These are phyloP conservation scores for Lordiphosa clarofinis DNA, from an alignment of 1,140 invertebrate species.

Conservation along the genomic window DNA sequence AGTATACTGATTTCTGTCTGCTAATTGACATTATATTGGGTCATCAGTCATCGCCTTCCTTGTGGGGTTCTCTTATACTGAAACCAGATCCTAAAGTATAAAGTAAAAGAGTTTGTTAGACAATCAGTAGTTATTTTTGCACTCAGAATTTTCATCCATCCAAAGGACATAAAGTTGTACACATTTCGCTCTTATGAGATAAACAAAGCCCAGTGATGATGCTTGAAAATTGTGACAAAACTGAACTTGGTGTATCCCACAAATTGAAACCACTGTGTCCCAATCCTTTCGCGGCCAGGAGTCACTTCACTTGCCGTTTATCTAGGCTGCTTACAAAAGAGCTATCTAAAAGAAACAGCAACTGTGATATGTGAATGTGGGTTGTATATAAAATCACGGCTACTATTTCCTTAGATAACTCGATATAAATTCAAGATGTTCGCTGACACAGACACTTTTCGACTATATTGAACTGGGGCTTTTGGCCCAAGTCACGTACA, in stretches of 20 bases:
- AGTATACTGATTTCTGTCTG: no score
- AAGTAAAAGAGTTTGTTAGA: no score
- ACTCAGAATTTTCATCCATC: constrained; percentile 40
- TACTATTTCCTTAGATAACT: constrained; percentile 80
- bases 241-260: constrained; percentile 81
- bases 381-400: constrained; percentile 74
- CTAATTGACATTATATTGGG: no score
- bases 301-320: not conserved
- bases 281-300: not conserved
- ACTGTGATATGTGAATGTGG: constrained; percentile 75
- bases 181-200: constrained; percentile 80
- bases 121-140: no score
- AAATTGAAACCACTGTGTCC: constrained; percentile 57
- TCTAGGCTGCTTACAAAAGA: constrained; percentile 78
- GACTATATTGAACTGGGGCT: not conserved
- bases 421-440: constrained; percentile 63
- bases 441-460: constrained; percentile 5
- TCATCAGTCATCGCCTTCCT: no score
- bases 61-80: no score
- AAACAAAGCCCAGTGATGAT: constrained; percentile 85
- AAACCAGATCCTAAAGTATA: no score
- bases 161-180: constrained; percentile 11
- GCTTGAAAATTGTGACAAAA: constrained; percentile 77
- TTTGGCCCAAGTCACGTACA: constrained; percentile 35
- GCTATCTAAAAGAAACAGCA: constrained; percentile 80